Percentiles rank a stretch among this genome's conserved stretches.
Evolutionary conservation across 2,113 vertebrate genomes (phyloP).

Genomic region (Lagenorhynchus albirostris): DNA sequence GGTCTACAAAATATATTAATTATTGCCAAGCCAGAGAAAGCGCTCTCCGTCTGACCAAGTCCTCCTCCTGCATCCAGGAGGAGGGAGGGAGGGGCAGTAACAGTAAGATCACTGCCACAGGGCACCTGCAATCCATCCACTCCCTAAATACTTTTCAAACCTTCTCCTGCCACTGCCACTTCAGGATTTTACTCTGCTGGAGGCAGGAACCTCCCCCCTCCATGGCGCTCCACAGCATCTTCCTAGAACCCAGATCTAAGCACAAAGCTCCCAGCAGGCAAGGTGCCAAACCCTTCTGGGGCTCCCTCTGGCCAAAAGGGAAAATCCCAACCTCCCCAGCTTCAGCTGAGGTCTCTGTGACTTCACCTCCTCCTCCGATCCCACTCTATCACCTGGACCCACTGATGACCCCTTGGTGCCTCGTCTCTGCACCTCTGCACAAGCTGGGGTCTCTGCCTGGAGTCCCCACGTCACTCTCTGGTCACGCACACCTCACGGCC

Average conservation of each 20-base stretch:
- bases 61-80: neutral
- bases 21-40: neutral
- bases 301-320: neutral
- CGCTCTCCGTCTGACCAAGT: too few relatives aligned
- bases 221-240: fast-evolving
- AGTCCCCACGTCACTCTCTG: neutral
- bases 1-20: neutral
- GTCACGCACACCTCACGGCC: neutral
- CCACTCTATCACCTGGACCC: neutral
- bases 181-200: neutral
- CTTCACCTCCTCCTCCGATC: neutral
- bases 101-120: fast-evolving
- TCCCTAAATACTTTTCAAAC: neutral
- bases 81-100: neutral
- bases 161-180: neutral
- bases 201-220: neutral
- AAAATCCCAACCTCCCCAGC: neutral
- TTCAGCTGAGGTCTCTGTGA: neutral
- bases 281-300: neutral
- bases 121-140: neutral
- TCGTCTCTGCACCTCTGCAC: neutral
- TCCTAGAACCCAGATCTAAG: neutral
- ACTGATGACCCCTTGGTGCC: neutral
- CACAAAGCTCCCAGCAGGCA: neutral
- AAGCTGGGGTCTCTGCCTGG: too few relatives aligned